Evolutionary conservation across 92 coral and sea anemone species (phyloP), one percentile per base, ranked within the genome.

Genomic region (Epizoanthus stellaris): DNA sequence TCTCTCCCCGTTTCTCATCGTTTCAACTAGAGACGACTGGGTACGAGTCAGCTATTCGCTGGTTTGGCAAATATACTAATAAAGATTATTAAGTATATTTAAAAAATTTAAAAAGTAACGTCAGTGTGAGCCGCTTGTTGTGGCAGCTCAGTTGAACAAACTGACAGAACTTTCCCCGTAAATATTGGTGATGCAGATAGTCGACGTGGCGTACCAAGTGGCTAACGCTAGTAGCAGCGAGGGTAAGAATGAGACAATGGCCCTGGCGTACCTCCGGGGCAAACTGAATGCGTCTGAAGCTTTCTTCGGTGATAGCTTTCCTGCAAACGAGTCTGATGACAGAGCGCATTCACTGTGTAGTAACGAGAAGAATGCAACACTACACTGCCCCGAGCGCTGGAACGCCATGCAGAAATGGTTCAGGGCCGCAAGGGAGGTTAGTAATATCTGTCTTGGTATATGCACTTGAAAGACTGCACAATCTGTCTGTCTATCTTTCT

Each of bases 341-440:
- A 15, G 3, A n/a, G 81, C 81, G 0, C 81, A 59, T 67, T 6
- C 45, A 12, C 14, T 16, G 30, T 79, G 83, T 20, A 19, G 23
- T 4, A 43, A 79, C 39, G 72, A 79, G 38, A 20, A 62, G 30
- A 70, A 14, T 19, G 72, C 83, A 4, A 19, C 58, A 21, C 49
- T 10, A 61, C 11, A 79, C 43, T 79, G 83, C 19, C 83, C 83
- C 15, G 10, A 6, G 3, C 83, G 83, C 40, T 79, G 83, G 83
- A 12, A 79, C 45, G 83, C 83, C 25, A 79, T 79, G 25, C 72
- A 79, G 71, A 63, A 79, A 79, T 79, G 83, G 83, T 79, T 79
- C 43, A 62, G 60, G 47, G 54, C 43, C 39, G 83, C 83, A 11
- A 69, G 83, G 12, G 83, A 79, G 83, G 83, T 79, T 20, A 42